Conservation (phyloP, 2,888 invertebrate genomes). For the Malacosoma neustria region DNA sequence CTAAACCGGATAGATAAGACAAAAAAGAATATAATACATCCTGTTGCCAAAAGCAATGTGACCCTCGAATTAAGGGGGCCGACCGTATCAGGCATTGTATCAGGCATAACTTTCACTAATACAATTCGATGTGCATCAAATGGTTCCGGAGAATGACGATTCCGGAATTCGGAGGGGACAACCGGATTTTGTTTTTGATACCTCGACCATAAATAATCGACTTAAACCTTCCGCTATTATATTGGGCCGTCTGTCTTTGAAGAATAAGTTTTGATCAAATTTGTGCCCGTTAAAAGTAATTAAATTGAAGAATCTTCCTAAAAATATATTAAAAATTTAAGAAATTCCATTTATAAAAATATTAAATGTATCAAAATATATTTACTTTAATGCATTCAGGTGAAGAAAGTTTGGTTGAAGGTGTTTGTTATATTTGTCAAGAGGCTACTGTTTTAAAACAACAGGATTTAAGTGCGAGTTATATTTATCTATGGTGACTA, state of each 20-base stretch:
- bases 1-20: not conserved
- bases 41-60: slow-evolving; percentile 1
- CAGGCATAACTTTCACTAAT: slow-evolving; percentile 27
- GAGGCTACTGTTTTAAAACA: no score
- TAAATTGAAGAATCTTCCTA: no score
- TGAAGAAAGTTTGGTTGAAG: no score
- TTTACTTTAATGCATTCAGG: no score
- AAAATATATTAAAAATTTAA: no score
- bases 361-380: no score
- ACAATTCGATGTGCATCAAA: slow-evolving; percentile 38
- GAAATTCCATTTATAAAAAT: no score
- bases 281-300: no score
- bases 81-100: slow-evolving; percentile 11
- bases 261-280: no score
- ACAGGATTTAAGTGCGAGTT: no score
- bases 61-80: slow-evolving; percentile 17
- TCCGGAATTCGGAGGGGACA: slow-evolving; percentile 19
- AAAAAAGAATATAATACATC: not conserved
- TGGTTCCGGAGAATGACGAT: slow-evolving; percentile 28
- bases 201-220: slow-evolving; percentile 37
- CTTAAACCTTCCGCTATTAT: slow-evolving; percentile 17
- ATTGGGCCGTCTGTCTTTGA: slow-evolving; percentile 1
- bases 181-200: slow-evolving; percentile 26
- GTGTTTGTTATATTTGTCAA: no score
- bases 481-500: no score